Evolutionary conservation across 1,140 invertebrate species (phyloP).

Genomic region (Drosophila arizonae): DNA sequence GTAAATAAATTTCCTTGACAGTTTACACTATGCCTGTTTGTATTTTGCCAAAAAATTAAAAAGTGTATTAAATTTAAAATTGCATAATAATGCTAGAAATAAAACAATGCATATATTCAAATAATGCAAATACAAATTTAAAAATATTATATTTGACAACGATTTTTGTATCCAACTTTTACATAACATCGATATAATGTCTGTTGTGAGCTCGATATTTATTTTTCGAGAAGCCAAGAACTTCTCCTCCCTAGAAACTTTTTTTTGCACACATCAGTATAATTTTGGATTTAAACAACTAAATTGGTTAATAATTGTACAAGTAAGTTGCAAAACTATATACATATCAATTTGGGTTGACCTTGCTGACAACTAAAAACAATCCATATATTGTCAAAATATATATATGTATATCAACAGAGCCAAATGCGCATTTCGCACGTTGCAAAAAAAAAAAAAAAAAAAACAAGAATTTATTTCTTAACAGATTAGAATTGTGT

Average conservation of each 20-base stretch:
- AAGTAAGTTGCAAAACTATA: slow-evolving; percentile 27
- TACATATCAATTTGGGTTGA: slow-evolving; percentile 2
- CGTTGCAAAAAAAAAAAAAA: slow-evolving; percentile 4
- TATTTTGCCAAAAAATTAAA: too few relatives aligned
- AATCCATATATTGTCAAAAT: slow-evolving; percentile 3
- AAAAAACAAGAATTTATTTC: not conserved
- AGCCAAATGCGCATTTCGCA: slow-evolving; percentile 3
- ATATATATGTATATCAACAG: not conserved
- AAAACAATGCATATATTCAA: too few relatives aligned
- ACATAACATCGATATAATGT: slow-evolving; percentile 8
- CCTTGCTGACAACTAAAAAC: slow-evolving; percentile 17
- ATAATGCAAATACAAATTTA: too few relatives aligned
- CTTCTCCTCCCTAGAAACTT: slow-evolving; percentile 11
- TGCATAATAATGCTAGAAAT: too few relatives aligned
- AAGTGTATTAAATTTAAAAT: too few relatives aligned
- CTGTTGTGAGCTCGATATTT: not conserved
- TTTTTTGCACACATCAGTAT: slow-evolving; percentile 2
- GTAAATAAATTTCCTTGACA: too few relatives aligned
- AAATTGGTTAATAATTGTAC: slow-evolving; percentile 8
- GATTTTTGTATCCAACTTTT: not conserved
- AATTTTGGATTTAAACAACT: slow-evolving; percentile 8
- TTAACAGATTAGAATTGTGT: slow-evolving; percentile 13
- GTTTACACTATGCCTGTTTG: too few relatives aligned
- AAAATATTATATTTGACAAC: too few relatives aligned
- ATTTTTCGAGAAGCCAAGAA: not conserved